Percentiles rank a stretch among this genome's conserved stretches.
These are phyloP conservation scores for Stictocephala bisonia DNA, from an alignment of 2,888 invertebrate species.

Conservation along the genomic window DNA sequence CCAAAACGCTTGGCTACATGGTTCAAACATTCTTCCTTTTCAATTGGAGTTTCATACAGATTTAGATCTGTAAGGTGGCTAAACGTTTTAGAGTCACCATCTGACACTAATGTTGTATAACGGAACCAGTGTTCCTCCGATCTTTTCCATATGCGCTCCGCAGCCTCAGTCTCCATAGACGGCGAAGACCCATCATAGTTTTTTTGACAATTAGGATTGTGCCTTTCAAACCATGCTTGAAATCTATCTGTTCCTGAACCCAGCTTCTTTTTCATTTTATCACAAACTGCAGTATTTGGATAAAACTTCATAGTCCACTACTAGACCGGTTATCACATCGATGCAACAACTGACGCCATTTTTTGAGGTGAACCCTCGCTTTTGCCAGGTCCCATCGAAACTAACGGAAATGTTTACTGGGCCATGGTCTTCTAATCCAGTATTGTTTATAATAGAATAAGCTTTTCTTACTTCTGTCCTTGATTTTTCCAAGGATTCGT, in stretches of 20 bases:
- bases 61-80: conserved; percentile 39
- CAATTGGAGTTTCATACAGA: conserved; percentile 36
- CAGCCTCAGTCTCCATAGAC: conserved; percentile 51
- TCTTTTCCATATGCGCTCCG: conserved; percentile 44
- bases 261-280: conserved; percentile 42
- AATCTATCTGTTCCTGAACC: conserved; percentile 49
- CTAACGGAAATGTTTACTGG: conserved; percentile 23
- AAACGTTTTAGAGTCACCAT: conserved; percentile 43
- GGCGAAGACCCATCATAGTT: conserved; percentile 51
- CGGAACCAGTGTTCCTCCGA: conserved; percentile 31
- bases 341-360: conserved; percentile 51
- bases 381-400: conserved; percentile 36
- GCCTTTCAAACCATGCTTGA: conserved; percentile 51
- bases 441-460: conserved; percentile 7
- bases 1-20: conserved; percentile 45
- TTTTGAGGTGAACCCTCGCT: conserved; percentile 47
- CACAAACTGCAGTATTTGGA: conserved; percentile 46
- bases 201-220: conserved; percentile 47
- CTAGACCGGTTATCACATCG: conserved; percentile 52
- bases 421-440: conserved; percentile 5
- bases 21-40: conserved; percentile 46
- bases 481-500: conserved; percentile 4
- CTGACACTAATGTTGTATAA: conserved; percentile 46
- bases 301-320: conserved; percentile 51
- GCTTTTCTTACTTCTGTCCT: conserved; percentile 10